Conservation (phyloP, 2,113 vertebrate species). For the Columbina picui region DNA sequence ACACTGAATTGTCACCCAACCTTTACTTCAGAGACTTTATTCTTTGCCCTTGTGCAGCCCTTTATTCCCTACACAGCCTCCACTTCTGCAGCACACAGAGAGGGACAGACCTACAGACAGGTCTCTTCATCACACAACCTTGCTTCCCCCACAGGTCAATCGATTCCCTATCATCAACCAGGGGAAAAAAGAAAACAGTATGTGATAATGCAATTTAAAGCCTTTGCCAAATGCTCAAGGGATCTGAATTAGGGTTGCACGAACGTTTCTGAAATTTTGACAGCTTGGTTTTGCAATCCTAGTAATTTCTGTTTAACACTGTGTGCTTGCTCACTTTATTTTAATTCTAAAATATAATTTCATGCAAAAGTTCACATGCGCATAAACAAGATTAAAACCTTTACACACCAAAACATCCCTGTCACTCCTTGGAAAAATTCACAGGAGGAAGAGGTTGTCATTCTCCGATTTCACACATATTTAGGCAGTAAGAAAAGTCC, state of each 20-base stretch:
- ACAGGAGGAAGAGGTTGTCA: neutral
- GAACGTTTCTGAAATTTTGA: neutral
- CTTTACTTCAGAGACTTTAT: neutral
- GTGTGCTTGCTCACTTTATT: neutral
- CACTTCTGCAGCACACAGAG: neutral
- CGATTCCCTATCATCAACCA: neutral
- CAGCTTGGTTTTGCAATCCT: neutral
- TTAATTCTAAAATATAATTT: neutral
- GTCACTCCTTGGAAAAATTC: neutral
- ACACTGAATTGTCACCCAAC: neutral
- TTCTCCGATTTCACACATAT: neutral
- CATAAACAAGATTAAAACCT: neutral
- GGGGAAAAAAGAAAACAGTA: neutral
- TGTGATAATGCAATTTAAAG: neutral
- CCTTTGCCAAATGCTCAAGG: neutral
- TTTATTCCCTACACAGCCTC: neutral
- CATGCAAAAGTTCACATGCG: neutral
- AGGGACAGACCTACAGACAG: neutral
- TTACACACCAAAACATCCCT: neutral
- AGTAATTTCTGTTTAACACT: neutral
- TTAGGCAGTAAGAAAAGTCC: neutral
- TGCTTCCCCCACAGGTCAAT: neutral
- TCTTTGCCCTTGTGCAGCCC: neutral
- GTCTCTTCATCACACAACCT: neutral
- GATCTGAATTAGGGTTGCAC: neutral